Evolutionary conservation across 2,113 vertebrate species (phyloP).

Genomic region (Chloroceryle aenea): DNA sequence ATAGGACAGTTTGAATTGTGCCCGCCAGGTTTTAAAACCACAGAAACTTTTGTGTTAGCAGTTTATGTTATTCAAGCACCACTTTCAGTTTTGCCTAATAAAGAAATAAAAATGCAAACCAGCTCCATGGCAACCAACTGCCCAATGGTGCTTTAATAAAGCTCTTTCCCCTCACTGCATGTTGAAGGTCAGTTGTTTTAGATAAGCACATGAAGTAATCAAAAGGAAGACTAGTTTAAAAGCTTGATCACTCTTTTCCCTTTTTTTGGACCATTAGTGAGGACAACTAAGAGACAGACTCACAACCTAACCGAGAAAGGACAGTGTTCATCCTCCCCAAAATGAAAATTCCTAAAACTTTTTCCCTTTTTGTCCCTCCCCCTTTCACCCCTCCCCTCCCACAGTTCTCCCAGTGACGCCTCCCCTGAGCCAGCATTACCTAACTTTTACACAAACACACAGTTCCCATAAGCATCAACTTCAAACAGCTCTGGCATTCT

Average conservation of each 20-base stretch:
- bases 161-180: neutral
- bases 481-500: neutral
- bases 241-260: neutral
- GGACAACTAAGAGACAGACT: neutral
- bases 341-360: neutral
- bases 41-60: neutral
- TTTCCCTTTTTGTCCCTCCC: neutral
- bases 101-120: neutral
- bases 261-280: neutral
- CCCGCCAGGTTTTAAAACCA: neutral
- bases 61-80: neutral
- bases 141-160: neutral
- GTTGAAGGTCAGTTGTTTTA: neutral
- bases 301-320: neutral
- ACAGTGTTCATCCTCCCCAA: neutral
- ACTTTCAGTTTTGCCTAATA: neutral
- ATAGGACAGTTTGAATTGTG: neutral
- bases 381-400: neutral
- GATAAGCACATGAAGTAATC: neutral
- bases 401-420: slow-evolving; percentile 3
- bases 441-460: slow-evolving; percentile 42
- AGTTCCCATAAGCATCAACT: neutral
- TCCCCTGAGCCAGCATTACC: slow-evolving; percentile 46
- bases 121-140: neutral
- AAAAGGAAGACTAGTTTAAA: neutral